phyloP scores from a whole-genome alignment of 2,888 invertebrate genomes.

The Sycophila texana region DNA sequence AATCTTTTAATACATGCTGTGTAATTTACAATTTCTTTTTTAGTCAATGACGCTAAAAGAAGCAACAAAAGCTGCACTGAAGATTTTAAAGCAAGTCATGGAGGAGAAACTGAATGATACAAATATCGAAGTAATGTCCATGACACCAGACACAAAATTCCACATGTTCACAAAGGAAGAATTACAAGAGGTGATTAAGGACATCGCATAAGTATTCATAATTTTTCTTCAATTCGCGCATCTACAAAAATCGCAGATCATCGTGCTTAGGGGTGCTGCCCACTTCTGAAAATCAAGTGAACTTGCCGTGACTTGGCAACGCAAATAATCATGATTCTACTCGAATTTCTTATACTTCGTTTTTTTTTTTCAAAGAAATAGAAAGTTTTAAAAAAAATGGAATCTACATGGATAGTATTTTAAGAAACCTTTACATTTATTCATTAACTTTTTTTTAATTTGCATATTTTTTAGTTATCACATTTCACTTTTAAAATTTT shows the following conservation, averaged over 20 bases:
- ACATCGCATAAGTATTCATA: constrained; percentile 79
- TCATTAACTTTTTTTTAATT: constrained; percentile 37
- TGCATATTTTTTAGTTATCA: constrained; percentile 39
- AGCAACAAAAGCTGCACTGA: constrained; percentile 92
- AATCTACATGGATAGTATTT: constrained; percentile 43
- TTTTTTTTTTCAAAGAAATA: constrained; percentile 50
- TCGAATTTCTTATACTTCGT: constrained; percentile 50
- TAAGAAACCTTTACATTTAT: constrained; percentile 35
- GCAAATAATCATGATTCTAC: constrained; percentile 38
- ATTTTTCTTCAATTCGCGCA: constrained; percentile 38
- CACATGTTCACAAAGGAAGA: constrained; percentile 94
- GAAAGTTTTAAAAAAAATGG: constrained; percentile 33
- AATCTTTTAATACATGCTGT: background rate
- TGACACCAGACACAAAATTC: constrained; percentile 89
- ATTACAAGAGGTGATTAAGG: constrained; percentile 91
- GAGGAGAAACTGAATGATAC: constrained; percentile 98
- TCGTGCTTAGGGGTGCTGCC: constrained; percentile 32
- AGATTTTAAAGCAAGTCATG: constrained; percentile 99
- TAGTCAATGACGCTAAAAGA: constrained; percentile 95
- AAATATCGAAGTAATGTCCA: constrained; percentile 97
- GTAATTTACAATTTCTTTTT: constrained; percentile 57
- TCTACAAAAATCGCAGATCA: constrained; percentile 27
- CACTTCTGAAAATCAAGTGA: constrained; percentile 43
- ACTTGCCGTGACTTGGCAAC: constrained; percentile 23
- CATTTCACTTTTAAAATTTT: constrained; percentile 33